Evolutionary conservation across 92 coral and sea anemone species (phyloP).

Genomic region (Plumapathes pennacea): DNA sequence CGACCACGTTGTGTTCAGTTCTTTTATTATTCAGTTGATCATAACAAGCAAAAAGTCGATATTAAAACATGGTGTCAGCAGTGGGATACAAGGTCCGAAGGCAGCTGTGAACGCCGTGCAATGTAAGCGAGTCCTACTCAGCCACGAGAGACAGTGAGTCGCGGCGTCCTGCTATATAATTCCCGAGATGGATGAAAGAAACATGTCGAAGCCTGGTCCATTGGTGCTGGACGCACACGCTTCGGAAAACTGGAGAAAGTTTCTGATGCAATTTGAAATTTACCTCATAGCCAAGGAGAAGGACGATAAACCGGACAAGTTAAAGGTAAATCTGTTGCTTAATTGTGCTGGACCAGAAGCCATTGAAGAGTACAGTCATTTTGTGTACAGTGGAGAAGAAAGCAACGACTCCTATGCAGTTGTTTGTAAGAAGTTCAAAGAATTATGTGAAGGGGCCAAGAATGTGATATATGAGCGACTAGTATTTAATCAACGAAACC

Average conservation of each 20-base stretch:
- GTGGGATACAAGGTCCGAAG: too few relatives aligned
- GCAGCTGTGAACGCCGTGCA: too few relatives aligned
- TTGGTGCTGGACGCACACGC: slow-evolving; percentile 47
- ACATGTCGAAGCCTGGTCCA: too few relatives aligned
- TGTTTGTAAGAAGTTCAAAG: slow-evolving; percentile 44
- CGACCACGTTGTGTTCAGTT: too few relatives aligned
- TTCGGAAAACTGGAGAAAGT: slow-evolving; percentile 56
- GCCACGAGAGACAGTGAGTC: too few relatives aligned
- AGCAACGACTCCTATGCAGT: slow-evolving; percentile 21
- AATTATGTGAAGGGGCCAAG: slow-evolving; percentile 41
- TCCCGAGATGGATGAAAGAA: too few relatives aligned
- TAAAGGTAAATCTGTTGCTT: slow-evolving; percentile 44
- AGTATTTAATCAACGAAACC: slow-evolving; percentile 53
- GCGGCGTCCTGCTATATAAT: too few relatives aligned
- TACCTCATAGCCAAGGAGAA: slow-evolving; percentile 44
- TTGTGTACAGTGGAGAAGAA: slow-evolving; percentile 34
- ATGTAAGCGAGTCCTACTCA: too few relatives aligned
- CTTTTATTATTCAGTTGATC: too few relatives aligned
- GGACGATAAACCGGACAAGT: slow-evolving; percentile 30
- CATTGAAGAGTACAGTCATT: slow-evolving; percentile 51
- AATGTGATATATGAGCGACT: slow-evolving; percentile 52
- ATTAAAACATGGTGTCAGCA: too few relatives aligned
- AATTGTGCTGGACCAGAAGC: slow-evolving; percentile 57
- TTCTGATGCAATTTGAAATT: slow-evolving; percentile 40
- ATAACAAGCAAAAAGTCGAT: too few relatives aligned